A percentile compares a stretch with the other conserved stretches of the same genome.
phyloP scores from a whole-genome alignment of 2,888 invertebrate genomes.

The Cataglyphis cursor region DNA sequence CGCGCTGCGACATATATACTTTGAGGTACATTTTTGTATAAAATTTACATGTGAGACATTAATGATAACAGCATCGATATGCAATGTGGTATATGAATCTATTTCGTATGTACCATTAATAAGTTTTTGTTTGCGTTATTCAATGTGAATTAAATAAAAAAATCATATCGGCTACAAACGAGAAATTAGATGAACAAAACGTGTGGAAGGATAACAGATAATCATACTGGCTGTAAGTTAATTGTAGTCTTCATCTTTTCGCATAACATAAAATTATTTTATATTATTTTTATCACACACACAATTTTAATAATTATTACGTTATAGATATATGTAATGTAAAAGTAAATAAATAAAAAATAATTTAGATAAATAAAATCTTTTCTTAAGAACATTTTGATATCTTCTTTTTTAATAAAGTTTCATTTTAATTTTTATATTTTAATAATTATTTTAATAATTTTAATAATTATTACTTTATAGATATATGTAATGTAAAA shows the following conservation, averaged over 20 bases:
- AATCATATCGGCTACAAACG: not conserved
- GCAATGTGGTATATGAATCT: not conserved
- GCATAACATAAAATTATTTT: not conserved
- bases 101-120: constrained; percentile 26
- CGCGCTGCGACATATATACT: constrained; percentile 25
- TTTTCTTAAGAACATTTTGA: not conserved
- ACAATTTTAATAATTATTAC: not conserved
- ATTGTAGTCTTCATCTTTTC: not conserved
- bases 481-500: not conserved
- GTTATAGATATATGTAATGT: not conserved
- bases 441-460: too few species aligned
- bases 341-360: not conserved
- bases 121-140: constrained; percentile 40
- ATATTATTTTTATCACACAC: not conserved
- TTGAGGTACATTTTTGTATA: constrained; percentile 31
- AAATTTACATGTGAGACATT: constrained; percentile 46
- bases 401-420: not conserved
- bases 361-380: not conserved
- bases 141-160: constrained; percentile 28
- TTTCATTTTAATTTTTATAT: too few species aligned
- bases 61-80: constrained; percentile 18
- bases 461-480: not conserved
- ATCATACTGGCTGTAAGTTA: not conserved
- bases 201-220: not conserved
- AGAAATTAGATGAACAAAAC: not conserved